Base-by-base conservation (phyloP, 2,797 vertebrate species). In the Myotis findleyi region DNA sequence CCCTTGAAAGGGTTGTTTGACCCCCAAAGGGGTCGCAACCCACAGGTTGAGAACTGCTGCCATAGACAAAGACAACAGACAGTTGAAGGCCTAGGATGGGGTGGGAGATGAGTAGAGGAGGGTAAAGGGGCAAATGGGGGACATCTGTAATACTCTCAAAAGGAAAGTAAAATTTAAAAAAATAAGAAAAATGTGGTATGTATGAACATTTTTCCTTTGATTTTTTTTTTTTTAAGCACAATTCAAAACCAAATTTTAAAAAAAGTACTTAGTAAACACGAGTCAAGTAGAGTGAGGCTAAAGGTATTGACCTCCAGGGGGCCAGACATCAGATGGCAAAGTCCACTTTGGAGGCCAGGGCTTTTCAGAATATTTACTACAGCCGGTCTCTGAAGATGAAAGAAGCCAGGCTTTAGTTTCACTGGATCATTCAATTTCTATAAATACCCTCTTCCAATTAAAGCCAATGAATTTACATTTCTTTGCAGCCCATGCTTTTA, bases 381-480 rank as follows among this genome's bases (percentile, higher is more conserved):
- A n/a, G 41, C 82, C 44, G 79, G 53, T 57, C 87, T 71, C 76
- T 55, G 85, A 93, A 83, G 93, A 89, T 20, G 57, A 94, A 87
- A 92, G 96, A 81, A 93, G 81, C 62, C 80, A 79, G 87, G 55
- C 82, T 90, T 87, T n/a, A 36, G 53, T 66, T 93, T 85, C 73
- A 85, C 53, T 2, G 64, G 86, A 88, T 92, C 88, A 68, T 57
- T 83, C 87, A 47, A 72, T 86, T 92, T 88, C 96, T 92, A 77
- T 83, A 95, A 96, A 96, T 86, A 94, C 23, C 53, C 82, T 88
- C 85, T 90, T 82, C 95, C 85, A 97, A 95, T 95, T 88, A 95
- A 96, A 96, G 85, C 36, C 87, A 88, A 97, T 90, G 85, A 96
- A 96, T 90, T 86, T 91, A 79, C 75, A 94, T 95, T 88, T 96